Evolutionary conservation across 35 echinoderm and acorn worm species (phyloP).

Genomic region (Lytechinus pictus): DNA sequence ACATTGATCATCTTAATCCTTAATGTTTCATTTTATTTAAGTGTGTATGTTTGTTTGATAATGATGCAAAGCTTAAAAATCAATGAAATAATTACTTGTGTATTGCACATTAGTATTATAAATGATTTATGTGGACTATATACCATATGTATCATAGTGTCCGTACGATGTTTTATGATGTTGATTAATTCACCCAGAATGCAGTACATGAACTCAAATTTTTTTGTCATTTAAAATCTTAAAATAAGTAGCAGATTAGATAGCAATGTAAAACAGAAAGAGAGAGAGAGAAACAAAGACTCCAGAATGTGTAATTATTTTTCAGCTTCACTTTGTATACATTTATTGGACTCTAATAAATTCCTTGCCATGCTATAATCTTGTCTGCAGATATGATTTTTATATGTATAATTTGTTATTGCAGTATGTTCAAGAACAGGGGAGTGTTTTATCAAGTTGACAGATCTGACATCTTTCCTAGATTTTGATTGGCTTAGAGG

Average conservation of each 20-base stretch:
- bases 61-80: not conserved
- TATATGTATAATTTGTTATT: not conserved
- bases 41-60: not conserved
- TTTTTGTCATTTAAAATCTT: not conserved
- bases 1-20: not conserved
- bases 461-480: too few relatives aligned
- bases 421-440: too few relatives aligned
- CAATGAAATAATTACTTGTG: not conserved
- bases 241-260: not conserved
- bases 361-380: constrained; percentile 48
- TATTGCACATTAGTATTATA: not conserved
- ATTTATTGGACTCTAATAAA: constrained; percentile 50
- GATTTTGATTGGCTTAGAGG: too few relatives aligned
- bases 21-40: not conserved
- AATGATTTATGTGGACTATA: not conserved
- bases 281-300: not conserved
- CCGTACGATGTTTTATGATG: not conserved
- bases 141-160: not conserved
- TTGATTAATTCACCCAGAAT: not conserved
- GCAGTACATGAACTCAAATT: too few relatives aligned
- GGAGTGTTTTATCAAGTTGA: not conserved
- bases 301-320: constrained; percentile 17
- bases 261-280: not conserved
- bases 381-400: not conserved
- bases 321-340: constrained; percentile 41